phyloP scores from a whole-genome alignment of 2,113 vertebrate species.

The Clarias magur region DNA sequence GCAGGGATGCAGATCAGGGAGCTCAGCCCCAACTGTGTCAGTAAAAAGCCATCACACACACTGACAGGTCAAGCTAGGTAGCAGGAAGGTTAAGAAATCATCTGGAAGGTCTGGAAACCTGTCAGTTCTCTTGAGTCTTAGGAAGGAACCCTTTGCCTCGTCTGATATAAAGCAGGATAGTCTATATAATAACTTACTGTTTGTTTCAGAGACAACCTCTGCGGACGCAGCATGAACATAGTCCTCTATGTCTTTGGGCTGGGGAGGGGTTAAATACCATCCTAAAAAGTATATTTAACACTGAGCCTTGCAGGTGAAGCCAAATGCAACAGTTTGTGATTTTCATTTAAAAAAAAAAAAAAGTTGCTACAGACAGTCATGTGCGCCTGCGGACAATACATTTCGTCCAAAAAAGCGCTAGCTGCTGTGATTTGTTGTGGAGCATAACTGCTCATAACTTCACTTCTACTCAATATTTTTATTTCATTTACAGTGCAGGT shows the following conservation, averaged over 20 bases:
- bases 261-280: background rate
- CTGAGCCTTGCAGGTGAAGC: background rate
- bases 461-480: no score
- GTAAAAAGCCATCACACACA: background rate
- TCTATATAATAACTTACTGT: background rate
- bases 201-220: background rate
- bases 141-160: no score
- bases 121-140: background rate
- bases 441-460: no score
- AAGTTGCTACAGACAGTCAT: no score
- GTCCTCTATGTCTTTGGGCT: background rate
- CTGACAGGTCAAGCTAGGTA: background rate
- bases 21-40: background rate
- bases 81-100: background rate
- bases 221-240: background rate
- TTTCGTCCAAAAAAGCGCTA: no score
- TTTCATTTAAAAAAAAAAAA: no score
- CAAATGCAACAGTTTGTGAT: no score
- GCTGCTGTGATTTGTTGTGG: no score
- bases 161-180: background rate
- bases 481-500: no score
- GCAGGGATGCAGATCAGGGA: background rate
- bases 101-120: background rate
- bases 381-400: no score
- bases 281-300: background rate